Conservation (phyloP, 2,888 invertebrate species). For the Tetragonula carbonaria region DNA sequence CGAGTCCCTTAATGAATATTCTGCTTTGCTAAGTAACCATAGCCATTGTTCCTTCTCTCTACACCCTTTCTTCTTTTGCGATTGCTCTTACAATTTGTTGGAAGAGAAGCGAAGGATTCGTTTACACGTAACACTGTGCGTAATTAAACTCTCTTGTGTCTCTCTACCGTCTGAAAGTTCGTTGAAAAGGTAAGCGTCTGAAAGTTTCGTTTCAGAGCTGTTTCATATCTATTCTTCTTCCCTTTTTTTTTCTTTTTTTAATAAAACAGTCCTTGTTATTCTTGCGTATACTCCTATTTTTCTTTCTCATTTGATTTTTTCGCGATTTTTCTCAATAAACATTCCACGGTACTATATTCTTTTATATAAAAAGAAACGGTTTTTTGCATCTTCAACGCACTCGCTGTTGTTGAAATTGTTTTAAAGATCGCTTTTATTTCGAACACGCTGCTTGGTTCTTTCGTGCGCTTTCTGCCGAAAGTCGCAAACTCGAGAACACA, state of each 20-base stretch:
- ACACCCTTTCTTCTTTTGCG: too few relatives aligned
- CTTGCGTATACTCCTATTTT: not conserved
- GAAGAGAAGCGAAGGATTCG: constrained; percentile 23
- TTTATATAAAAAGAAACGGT: too few relatives aligned
- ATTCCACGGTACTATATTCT: too few relatives aligned
- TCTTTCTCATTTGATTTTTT: not conserved
- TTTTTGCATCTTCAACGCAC: not conserved
- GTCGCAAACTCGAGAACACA: not conserved
- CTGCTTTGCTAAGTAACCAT: not conserved
- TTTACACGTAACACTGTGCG: constrained; percentile 20
- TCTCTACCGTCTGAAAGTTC: constrained; percentile 11
- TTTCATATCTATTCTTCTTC: constrained; percentile 4
- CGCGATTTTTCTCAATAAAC: not conserved
- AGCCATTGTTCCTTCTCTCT: not conserved
- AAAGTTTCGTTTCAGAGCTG: constrained; percentile 38
- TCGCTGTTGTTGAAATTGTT: not conserved
- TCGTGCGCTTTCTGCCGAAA: not conserved
- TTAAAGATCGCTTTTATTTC: not conserved
- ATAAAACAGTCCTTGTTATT: not conserved
- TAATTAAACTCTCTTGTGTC: constrained; percentile 45
- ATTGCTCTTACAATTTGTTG: constrained; percentile 9
- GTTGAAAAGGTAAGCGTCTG: constrained; percentile 32
- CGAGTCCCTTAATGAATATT: not conserved
- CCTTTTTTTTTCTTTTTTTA: not conserved
- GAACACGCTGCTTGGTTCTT: not conserved